Evolutionary conservation across 2,113 vertebrate genomes (phyloP).

Genomic region (Pipra filicauda): DNA sequence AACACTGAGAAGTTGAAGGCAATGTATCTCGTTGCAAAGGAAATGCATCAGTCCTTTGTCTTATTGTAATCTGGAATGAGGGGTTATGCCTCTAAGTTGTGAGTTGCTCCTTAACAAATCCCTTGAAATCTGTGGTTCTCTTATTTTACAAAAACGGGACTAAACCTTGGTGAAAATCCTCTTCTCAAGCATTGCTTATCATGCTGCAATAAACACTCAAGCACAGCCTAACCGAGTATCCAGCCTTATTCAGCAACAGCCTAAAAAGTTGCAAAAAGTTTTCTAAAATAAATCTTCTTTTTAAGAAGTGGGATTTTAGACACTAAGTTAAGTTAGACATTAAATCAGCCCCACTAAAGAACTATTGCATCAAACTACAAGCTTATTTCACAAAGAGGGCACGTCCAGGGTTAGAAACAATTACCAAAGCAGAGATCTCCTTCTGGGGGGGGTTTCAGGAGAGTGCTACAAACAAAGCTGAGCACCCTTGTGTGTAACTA

Average conservation of each 20-base stretch:
- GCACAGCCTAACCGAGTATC: not conserved
- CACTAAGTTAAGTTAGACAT: not conserved
- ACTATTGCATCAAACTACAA: not conserved
- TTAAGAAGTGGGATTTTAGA: not conserved
- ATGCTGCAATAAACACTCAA: not conserved
- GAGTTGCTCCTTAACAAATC: not conserved
- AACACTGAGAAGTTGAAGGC: not conserved
- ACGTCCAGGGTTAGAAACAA: rapidly evolving
- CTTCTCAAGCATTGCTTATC: not conserved
- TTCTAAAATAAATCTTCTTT: not conserved
- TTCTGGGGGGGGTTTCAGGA: not conserved
- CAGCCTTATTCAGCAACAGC: not conserved
- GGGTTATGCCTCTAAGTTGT: not conserved
- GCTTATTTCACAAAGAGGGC: not conserved
- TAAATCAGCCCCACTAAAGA: not conserved
- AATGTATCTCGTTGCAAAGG: not conserved
- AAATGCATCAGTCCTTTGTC: not conserved
- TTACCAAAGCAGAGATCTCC: not conserved
- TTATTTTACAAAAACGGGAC: not conserved
- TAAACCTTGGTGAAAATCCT: not conserved
- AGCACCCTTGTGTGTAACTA: not conserved
- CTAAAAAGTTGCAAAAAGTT: not conserved
- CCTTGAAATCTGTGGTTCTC: not conserved
- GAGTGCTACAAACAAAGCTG: not conserved
- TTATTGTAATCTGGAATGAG: not conserved